Percentiles rank a stretch among this genome's conserved stretches.
Conservation (phyloP, 2,113 vertebrate species). For the Protobothrops mucrosquamatus region DNA sequence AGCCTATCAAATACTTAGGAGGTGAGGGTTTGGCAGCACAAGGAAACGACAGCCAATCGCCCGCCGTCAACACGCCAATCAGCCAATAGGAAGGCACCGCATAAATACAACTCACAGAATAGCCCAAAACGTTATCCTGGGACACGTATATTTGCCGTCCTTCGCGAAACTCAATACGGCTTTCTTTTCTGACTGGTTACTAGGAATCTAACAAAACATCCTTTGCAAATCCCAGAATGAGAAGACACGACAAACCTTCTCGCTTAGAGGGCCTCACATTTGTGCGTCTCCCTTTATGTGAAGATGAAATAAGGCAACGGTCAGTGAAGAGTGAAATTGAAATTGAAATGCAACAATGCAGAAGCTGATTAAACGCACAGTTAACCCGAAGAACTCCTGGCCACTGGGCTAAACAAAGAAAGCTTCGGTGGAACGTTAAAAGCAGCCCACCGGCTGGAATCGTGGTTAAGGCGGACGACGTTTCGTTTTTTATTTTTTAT, state of each 20-base stretch:
- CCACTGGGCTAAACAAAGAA: conserved; percentile 41
- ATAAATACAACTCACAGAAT: too few relatives aligned
- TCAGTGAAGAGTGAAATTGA: conserved; percentile 71
- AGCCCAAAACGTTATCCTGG: too few relatives aligned
- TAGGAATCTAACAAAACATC: background rate
- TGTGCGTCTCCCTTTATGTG: conserved; percentile 48
- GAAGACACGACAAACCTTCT: background rate
- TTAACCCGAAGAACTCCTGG: conserved; percentile 64
- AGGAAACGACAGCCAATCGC: too few relatives aligned
- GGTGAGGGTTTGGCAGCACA: too few relatives aligned
- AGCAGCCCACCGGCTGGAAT: conserved; percentile 9
- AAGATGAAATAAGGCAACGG: conserved; percentile 43
- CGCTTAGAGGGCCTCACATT: conserved; percentile 26
- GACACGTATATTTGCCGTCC: too few relatives aligned
- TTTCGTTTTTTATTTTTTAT: background rate
- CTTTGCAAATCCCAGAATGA: background rate
- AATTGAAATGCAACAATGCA: conserved; percentile 69
- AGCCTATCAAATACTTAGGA: too few relatives aligned
- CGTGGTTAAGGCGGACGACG: background rate
- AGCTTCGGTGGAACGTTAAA: background rate
- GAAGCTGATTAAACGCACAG: conserved; percentile 67
- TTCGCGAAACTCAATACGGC: too few relatives aligned
- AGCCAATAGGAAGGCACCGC: too few relatives aligned
- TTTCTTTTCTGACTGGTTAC: conserved; percentile 43
- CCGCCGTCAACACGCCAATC: too few relatives aligned